Base-by-base conservation (phyloP, 2,888 invertebrate genomes). In the Drosophila longiperda region DNA sequence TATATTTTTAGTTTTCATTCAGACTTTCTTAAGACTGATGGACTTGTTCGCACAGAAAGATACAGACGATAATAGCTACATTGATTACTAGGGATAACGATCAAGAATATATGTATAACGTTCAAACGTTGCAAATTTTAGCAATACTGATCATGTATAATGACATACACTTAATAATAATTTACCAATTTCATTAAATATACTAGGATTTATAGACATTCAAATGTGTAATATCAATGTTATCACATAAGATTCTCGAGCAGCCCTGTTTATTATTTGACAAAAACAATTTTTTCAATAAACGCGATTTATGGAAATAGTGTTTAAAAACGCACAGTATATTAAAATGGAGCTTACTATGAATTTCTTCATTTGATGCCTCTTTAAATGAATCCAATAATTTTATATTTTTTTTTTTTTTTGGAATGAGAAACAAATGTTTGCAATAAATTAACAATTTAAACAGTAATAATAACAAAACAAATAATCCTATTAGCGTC, bases 381-480 rank as follows among this genome's bases (percentile, higher is more conserved):
- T 38, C 17, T 17, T 17, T 7, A 20, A 42, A 45, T 20, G 20
- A 12, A 12, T 20, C 12, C 45, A 20, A 45, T 12, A 45, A 45
- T 26, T 26, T 26, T 26, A 5, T 6, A 5, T 29, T 29, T 5
- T 29, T 29, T 29, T 29, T 29, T 29, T 29, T 29, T 29, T 38
- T 61, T 40, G 17, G 42, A 52, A 52, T 55, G 45, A n/a, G 20
- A 9, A 11, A 32, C 23, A 5, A 29, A 23, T 34, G 23, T 32
- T 36, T 34, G 29, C 20, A 20, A 38, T 12, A 4, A 20, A 40
- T 9, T 49, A 23, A 36, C 3, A 42, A 20, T 40, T 36, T 20
- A 33, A n/a, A 36, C 7, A 64, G 20, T 48, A 57, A 40, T 36
- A 49, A 50, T 58, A 38, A 61, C 29, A 40, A 40, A 49, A 38